Evolutionary conservation across 2,113 vertebrate genomes (phyloP), one percentile per base, ranked within the genome.

Genomic region (Dromas ardeola): DNA sequence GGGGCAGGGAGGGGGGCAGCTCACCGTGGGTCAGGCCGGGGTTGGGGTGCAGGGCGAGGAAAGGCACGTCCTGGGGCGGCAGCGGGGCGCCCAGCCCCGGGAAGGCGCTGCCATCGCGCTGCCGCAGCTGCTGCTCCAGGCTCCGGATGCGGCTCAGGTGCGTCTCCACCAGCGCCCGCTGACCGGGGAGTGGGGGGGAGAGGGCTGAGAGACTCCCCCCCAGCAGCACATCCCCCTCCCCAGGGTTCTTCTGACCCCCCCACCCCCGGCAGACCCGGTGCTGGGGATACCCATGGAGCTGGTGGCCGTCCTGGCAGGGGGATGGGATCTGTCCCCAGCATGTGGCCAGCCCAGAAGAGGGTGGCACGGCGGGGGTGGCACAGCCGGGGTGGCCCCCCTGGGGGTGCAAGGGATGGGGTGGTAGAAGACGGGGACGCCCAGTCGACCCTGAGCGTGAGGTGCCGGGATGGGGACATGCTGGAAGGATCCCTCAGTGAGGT

Each of bases 151-250:
- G 98, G 97, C 98, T 98, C 79, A 99, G 96, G 23, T 99, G 99
- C 4, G 99, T 99, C 98, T 99, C 99, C 95, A 99, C 99, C 97
- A 99, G 97, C 40, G 98, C 98, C n/a, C 99, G 98, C 99, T 99
- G 96, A 10, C 3, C 27, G 42, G 20, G n/a, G 13, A 13, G 15
- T 29, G 10, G 15, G 15, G 23, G 25, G 15, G 10, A 36, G 3
- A 2, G 7, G 8, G 53, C 2, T 95, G 81, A 91, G 59, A 29
- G 9, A 2, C 23, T n/a, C n/a, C 9, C 15, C 9, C 3, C 15
- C 5, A 1, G 22, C 12, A 36, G 14, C 3, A 6, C 1, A 13
- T 11, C 1, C 30, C 18, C 17, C 11, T n/a, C 15, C 45, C 2
- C 1, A 2, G 26, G 58, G 14, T 4, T 45, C 32, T 14, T 11